phyloP scores from a whole-genome alignment of 1,140 invertebrate species.

The Zaprionus gabonicus region DNA sequence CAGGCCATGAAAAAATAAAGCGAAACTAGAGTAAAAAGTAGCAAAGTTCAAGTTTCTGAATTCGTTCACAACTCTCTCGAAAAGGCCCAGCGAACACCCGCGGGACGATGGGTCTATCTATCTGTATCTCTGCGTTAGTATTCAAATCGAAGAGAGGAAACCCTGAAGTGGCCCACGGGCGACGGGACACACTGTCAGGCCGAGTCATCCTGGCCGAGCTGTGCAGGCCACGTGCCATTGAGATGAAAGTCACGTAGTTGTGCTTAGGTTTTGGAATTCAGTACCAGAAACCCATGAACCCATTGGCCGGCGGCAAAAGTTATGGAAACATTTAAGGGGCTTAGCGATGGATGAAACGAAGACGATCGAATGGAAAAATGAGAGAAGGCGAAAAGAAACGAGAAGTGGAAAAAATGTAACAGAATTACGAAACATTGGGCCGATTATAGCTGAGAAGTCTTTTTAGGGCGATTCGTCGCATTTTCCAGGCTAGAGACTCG shows the following conservation, averaged over 20 bases:
- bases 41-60: conserved; percentile 31
- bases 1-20: conserved; percentile 2
- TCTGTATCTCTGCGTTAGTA: conserved; percentile 58
- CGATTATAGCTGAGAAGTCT: conserved; percentile 49
- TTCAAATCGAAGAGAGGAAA: conserved; percentile 62
- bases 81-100: conserved; percentile 42
- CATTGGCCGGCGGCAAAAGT: conserved; percentile 62
- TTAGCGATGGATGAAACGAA: conserved; percentile 28
- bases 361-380: conserved; percentile 9
- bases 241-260: conserved; percentile 71
- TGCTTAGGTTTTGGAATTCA: conserved; percentile 61
- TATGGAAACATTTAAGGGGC: conserved; percentile 77
- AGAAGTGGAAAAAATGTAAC: conserved; percentile 54
- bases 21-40: conserved; percentile 1
- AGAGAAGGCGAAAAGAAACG: conserved; percentile 11
- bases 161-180: conserved; percentile 32
- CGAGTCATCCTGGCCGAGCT: neutral
- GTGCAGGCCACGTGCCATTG: conserved; percentile 46
- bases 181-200: conserved; percentile 30
- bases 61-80: conserved; percentile 27
- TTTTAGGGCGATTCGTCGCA: conserved; percentile 15
- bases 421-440: conserved; percentile 70
- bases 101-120: neutral
- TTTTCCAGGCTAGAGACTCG: conserved; percentile 72
- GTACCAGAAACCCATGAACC: conserved; percentile 58